Evolutionary conservation across 2,888 invertebrate genomes (phyloP).

Genomic region (Bombylius major): DNA sequence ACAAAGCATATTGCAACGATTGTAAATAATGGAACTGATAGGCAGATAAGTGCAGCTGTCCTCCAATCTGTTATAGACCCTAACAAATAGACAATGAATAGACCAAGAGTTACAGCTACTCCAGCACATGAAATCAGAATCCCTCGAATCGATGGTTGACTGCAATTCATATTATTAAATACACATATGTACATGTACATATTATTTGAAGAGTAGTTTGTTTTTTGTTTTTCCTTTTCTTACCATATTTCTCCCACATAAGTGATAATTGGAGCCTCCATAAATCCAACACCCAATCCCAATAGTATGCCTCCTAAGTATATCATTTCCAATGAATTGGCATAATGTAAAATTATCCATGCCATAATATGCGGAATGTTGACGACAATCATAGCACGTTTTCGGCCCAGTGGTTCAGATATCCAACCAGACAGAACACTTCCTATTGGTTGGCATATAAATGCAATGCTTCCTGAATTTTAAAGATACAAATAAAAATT

Average conservation of each 20-base stretch:
- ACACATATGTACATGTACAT: too few species aligned
- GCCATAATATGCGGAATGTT: constrained; percentile 45
- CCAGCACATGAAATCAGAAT: constrained; percentile 40
- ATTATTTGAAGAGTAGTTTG: too few species aligned
- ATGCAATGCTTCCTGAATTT: constrained; percentile 41
- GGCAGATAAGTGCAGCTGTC: constrained; percentile 40
- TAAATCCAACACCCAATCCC: constrained; percentile 45
- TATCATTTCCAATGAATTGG: constrained; percentile 38
- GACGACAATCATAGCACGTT: constrained; percentile 42
- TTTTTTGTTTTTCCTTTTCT: not conserved
- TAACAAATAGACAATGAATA: constrained; percentile 41
- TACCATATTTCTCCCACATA: constrained; percentile 48
- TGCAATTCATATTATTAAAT: constrained; percentile 21
- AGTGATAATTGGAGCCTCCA: constrained; percentile 48
- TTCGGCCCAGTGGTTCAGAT: constrained; percentile 43
- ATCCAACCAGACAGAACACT: constrained; percentile 44
- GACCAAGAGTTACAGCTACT: constrained; percentile 36
- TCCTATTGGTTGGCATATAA: constrained; percentile 45
- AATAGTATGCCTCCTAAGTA: constrained; percentile 42
- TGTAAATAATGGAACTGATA: constrained; percentile 40
- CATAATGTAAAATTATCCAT: constrained; percentile 44
- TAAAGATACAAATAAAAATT: not conserved
- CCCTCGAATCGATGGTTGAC: constrained; percentile 43
- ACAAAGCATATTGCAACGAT: constrained; percentile 42
- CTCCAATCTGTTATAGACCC: constrained; percentile 43